These are phyloP conservation scores for Tetramorium simillimum DNA, from an alignment of 1,140 invertebrate genomes.

Conservation along the genomic window DNA sequence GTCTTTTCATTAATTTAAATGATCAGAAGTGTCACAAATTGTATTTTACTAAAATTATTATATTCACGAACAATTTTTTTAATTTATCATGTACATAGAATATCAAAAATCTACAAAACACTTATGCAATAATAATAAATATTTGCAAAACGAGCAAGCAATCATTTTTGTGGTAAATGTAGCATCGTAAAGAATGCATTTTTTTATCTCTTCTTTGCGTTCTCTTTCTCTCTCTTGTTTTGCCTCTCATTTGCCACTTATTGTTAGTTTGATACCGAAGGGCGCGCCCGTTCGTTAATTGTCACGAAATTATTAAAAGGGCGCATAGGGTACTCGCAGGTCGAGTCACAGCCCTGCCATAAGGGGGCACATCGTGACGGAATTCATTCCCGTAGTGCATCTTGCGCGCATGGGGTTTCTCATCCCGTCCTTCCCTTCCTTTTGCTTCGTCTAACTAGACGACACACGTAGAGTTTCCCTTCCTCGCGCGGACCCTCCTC, in stretches of 20 bases:
- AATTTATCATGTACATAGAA: neutral
- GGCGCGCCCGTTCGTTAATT: constrained; percentile 56
- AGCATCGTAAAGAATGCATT: neutral
- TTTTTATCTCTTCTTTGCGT: neutral
- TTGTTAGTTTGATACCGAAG: constrained; percentile 22
- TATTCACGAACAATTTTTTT: neutral
- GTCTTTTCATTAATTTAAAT: neutral
- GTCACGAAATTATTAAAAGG: constrained; percentile 65
- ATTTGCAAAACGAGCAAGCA: neutral
- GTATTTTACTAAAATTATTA: neutral
- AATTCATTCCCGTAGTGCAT: constrained; percentile 66
- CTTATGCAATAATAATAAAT: neutral
- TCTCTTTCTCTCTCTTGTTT: neutral
- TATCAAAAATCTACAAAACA: neutral
- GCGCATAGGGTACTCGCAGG: neutral
- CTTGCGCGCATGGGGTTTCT: constrained; percentile 51
- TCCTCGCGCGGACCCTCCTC: constrained; percentile 21
- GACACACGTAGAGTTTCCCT: constrained; percentile 54
- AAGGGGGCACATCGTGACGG: constrained; percentile 62
- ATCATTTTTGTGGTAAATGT: neutral
- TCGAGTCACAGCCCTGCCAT: constrained; percentile 54
- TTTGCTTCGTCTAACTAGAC: constrained; percentile 61
- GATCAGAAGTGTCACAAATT: neutral
- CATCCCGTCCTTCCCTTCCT: constrained; percentile 56
- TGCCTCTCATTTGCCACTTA: neutral